Evolutionary conservation across 2,113 vertebrate genomes (phyloP).

Genomic region (Lampris incognitus): DNA sequence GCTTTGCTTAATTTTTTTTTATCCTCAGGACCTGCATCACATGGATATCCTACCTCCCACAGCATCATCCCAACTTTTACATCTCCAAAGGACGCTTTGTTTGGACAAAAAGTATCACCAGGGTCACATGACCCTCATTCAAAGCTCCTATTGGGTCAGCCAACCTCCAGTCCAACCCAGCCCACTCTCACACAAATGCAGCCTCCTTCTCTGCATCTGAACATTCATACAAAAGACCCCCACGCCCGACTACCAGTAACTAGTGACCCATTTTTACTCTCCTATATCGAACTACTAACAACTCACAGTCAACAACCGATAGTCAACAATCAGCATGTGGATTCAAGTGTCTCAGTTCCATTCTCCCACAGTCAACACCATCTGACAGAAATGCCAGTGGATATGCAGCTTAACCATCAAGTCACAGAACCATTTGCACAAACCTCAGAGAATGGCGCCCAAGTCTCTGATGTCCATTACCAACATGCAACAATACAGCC

Average conservation of each 20-base stretch:
- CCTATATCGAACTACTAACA: conserved; percentile 11
- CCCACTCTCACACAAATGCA: conserved; percentile 56
- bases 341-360: not conserved
- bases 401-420: conserved; percentile 5
- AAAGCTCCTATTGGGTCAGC: conserved; percentile 24
- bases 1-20: not conserved
- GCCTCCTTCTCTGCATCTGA: conserved; percentile 51
- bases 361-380: conserved; percentile 4
- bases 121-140: conserved; percentile 8
- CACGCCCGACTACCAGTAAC: conserved; percentile 11
- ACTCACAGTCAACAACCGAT: conserved; percentile 1
- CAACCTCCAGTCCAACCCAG: conserved; percentile 30
- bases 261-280: conserved; percentile 1
- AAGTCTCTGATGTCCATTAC: not conserved
- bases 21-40: conserved; percentile 49
- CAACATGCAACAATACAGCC: too few species aligned
- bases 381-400: conserved; percentile 4
- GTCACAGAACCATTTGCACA: not conserved
- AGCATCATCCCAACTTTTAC: not conserved
- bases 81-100: conserved; percentile 15
- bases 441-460: not conserved
- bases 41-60: conserved; percentile 14
- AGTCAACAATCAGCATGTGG: not conserved
- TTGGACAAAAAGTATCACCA: conserved; percentile 11
- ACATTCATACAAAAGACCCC: conserved; percentile 26